Conservation (phyloP, 1,140 invertebrate species). For the Drosophila dunni region DNA sequence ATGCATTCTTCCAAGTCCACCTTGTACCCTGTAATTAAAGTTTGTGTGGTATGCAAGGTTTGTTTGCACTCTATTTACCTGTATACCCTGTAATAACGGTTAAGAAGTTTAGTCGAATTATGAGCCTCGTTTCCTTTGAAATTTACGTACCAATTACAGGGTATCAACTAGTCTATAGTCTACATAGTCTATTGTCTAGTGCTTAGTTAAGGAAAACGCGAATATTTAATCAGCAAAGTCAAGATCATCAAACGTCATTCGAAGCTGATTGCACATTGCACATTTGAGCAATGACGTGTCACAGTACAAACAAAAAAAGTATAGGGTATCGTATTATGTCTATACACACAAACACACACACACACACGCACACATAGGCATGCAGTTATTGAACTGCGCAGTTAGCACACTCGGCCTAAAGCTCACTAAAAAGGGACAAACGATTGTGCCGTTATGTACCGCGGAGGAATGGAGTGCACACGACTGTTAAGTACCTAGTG, state of each 20-base stretch:
- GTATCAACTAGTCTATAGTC: neutral
- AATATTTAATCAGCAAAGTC: constrained; percentile 3
- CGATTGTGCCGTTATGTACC: neutral
- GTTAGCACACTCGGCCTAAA: neutral
- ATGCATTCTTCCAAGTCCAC: too few relatives aligned
- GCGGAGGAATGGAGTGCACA: neutral
- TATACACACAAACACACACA: neutral
- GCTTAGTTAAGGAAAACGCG: neutral
- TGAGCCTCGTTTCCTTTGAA: too few relatives aligned
- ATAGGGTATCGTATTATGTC: neutral
- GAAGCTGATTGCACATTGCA: neutral
- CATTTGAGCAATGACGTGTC: neutral
- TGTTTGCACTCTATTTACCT: neutral
- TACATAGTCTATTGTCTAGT: neutral
- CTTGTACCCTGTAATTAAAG: too few relatives aligned
- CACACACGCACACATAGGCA: neutral
- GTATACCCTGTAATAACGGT: too few relatives aligned
- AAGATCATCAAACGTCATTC: constrained; percentile 10
- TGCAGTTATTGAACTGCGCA: constrained; percentile 12
- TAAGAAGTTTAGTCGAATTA: too few relatives aligned
- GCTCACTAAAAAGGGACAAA: neutral
- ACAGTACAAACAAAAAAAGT: neutral
- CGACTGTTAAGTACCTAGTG: too few relatives aligned
- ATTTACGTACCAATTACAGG: neutral
- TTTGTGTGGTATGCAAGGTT: too few relatives aligned